Conservation (phyloP, 2,888 invertebrate species). For the Molorchus minor region DNA sequence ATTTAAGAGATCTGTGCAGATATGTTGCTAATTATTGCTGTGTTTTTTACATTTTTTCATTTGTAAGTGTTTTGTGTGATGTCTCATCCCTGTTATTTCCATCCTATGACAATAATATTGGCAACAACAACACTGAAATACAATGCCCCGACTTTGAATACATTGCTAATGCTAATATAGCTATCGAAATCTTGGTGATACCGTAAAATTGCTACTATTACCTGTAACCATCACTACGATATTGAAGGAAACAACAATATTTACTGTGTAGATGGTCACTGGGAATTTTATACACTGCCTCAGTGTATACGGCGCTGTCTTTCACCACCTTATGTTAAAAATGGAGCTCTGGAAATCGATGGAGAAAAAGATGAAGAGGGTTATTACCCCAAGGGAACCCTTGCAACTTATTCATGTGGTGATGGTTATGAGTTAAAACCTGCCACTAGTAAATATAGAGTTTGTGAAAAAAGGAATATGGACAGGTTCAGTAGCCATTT, state of each 20-base stretch:
- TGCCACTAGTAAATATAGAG: slow-evolving; percentile 54
- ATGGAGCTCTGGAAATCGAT: slow-evolving; percentile 54
- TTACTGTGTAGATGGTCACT: slow-evolving; percentile 55
- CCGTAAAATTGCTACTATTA: slow-evolving; percentile 41
- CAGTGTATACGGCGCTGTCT: slow-evolving; percentile 53
- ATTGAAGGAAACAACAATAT: slow-evolving; percentile 56
- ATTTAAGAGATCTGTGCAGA: slow-evolving; percentile 10
- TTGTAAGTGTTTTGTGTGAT: slow-evolving; percentile 4
- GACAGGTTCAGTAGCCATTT: slow-evolving; percentile 58
- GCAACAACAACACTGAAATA: slow-evolving; percentile 14
- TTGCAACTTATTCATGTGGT: slow-evolving; percentile 57
- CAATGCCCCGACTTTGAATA: slow-evolving; percentile 15
- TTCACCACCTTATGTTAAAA: slow-evolving; percentile 55
- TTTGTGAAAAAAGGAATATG: slow-evolving; percentile 61
- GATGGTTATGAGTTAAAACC: slow-evolving; percentile 55
- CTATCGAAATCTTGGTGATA: slow-evolving; percentile 8
- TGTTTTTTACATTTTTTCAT: neutral
- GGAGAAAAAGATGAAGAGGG: slow-evolving; percentile 48
- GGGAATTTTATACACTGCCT: slow-evolving; percentile 49
- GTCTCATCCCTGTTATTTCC: slow-evolving; percentile 2
- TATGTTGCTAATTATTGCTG: slow-evolving; percentile 10
- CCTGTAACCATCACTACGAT: slow-evolving; percentile 56
- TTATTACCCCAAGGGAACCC: slow-evolving; percentile 54
- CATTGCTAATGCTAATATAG: slow-evolving; percentile 15
- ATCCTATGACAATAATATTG: slow-evolving; percentile 12